These are phyloP conservation scores for Conus canariensis DNA, from an alignment of 2,888 invertebrate species.

Conservation along the genomic window DNA sequence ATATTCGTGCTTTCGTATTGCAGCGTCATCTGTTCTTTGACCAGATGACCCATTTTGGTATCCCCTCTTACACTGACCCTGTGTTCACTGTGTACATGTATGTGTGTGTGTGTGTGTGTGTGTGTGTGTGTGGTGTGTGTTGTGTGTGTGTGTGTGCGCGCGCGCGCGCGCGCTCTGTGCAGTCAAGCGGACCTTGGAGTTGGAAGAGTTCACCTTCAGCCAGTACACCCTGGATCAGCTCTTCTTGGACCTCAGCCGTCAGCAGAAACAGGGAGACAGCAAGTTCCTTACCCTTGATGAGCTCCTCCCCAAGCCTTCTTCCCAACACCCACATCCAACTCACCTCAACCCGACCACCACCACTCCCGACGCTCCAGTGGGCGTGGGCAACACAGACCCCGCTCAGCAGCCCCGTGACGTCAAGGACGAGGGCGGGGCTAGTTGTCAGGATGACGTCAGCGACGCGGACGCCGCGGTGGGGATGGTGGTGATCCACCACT, in stretches of 20 bases:
- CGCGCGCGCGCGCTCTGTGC: background rate
- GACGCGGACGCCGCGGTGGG: constrained; percentile 37
- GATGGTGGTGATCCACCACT: background rate
- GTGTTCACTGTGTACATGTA: background rate
- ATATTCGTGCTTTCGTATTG: too few relatives aligned
- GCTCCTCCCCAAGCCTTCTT: background rate
- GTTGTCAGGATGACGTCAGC: background rate
- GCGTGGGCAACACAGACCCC: background rate
- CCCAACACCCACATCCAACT: background rate
- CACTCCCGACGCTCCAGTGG: background rate
- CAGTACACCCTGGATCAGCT: constrained; percentile 35
- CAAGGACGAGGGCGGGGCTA: constrained; percentile 24
- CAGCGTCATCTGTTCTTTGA: too few relatives aligned
- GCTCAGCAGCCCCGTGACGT: background rate
- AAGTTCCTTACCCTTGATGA: background rate
- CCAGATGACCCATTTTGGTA: too few relatives aligned
- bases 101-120: background rate
- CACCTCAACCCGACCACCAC: background rate
- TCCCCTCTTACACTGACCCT: too few relatives aligned
- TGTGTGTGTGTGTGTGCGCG: too few relatives aligned
- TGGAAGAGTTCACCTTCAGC: constrained; percentile 39
- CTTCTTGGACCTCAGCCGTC: constrained; percentile 30
- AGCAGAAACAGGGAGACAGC: constrained; percentile 35
- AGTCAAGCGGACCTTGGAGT: constrained; percentile 41
- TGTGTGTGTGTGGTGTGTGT: too few relatives aligned